Percentiles rank a stretch among this genome's conserved stretches.
Conservation (phyloP, 2,888 invertebrate genomes). For the Eilema caniola region DNA sequence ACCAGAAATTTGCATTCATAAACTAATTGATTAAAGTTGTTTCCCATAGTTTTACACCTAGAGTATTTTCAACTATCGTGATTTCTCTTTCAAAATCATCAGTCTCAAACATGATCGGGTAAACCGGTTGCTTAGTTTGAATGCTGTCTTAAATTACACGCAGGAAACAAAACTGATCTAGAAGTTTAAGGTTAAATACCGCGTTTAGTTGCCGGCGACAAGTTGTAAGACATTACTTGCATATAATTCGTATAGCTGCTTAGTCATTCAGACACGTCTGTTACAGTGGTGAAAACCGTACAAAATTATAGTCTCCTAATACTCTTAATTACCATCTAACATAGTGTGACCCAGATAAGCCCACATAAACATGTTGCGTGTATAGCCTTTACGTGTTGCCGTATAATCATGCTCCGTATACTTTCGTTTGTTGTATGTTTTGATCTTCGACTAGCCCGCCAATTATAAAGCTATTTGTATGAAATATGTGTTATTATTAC, state of each 20-base stretch:
- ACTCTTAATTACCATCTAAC: conserved; percentile 13
- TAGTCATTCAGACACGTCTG: conserved; percentile 9
- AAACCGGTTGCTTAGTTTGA: neutral
- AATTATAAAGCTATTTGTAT: conserved; percentile 74
- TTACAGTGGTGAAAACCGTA: conserved; percentile 11
- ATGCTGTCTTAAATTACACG: neutral
- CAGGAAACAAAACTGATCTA: neutral
- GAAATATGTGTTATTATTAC: conserved; percentile 56
- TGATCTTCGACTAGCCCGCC: conserved; percentile 52
- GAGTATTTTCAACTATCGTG: neutral
- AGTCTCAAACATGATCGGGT: neutral
- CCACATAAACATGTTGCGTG: conserved; percentile 32
- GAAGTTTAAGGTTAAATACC: conserved; percentile 10
- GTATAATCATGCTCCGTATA: conserved; percentile 42
- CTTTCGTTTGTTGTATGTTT: conserved; percentile 51
- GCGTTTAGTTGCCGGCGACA: neutral
- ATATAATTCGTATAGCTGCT: neutral
- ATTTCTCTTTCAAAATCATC: neutral
- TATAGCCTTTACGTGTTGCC: conserved; percentile 31
- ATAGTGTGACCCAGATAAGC: conserved; percentile 38
- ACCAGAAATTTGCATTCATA: neutral
- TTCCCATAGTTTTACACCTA: neutral
- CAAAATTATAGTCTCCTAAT: conserved; percentile 4
- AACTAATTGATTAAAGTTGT: neutral
- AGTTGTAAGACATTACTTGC: conserved; percentile 6